A percentile compares a stretch with the other conserved stretches of the same genome.
phyloP scores from a whole-genome alignment of 2,113 vertebrate genomes.

The Australoheros scitulus region DNA sequence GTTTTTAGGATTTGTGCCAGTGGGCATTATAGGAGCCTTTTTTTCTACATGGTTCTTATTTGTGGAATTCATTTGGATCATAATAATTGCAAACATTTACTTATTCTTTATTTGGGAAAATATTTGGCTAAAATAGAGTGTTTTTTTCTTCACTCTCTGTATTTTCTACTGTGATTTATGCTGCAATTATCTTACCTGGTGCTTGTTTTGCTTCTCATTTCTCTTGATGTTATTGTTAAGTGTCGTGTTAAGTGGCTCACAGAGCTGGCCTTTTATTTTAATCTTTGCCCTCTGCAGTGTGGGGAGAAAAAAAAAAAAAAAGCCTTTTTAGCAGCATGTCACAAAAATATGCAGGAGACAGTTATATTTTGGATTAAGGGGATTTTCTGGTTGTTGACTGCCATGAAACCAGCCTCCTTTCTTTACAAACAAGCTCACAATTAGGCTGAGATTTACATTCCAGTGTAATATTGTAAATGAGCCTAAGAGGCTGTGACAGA shows the following conservation, averaged over 20 bases:
- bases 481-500: constrained; percentile 19
- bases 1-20: constrained; percentile 1
- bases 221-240: constrained; percentile 3
- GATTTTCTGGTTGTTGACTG: background rate
- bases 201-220: constrained; percentile 22
- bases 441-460: constrained; percentile 1
- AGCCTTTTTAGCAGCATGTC: background rate
- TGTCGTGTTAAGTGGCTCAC: constrained; percentile 6
- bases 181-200: constrained; percentile 23
- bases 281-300: constrained; percentile 3
- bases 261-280: constrained; percentile 9
- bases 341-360: background rate
- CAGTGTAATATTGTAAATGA: constrained; percentile 9
- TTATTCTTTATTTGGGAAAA: constrained; percentile 15
- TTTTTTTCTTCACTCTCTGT: background rate
- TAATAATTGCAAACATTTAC: background rate
- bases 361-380: constrained; percentile 1
- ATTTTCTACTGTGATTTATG: constrained; percentile 24
- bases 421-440: background rate
- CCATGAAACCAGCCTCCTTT: background rate
- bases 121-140: background rate
- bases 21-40: background rate
- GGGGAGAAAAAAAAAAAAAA: background rate
- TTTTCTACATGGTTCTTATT: background rate
- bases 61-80: constrained; percentile 1